Conservation (phyloP, 2,888 invertebrate species). For the Sarcophaga carnaria region DNA sequence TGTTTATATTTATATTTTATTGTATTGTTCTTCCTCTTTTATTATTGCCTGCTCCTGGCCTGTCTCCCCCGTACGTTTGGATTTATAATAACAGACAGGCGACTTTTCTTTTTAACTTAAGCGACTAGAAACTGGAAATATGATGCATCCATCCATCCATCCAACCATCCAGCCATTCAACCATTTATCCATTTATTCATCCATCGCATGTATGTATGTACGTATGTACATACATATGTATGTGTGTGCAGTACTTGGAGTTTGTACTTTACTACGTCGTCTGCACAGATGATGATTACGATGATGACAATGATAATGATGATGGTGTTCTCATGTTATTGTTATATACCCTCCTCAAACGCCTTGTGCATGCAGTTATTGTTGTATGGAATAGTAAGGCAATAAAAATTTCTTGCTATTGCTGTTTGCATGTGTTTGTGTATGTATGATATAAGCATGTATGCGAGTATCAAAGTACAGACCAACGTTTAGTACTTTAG, state of each 20-base stretch:
- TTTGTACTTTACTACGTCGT: constrained; percentile 49
- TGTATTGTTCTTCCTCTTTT: constrained; percentile 39
- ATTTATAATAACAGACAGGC: neutral
- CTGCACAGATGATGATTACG: constrained; percentile 17
- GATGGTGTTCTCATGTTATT: neutral
- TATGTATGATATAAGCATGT: neutral
- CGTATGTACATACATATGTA: too few relatives aligned
- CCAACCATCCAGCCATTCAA: constrained; percentile 5
- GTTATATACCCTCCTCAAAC: neutral
- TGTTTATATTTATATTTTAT: neutral
- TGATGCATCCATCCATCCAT: constrained; percentile 48
- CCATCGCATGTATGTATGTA: constrained; percentile 11
- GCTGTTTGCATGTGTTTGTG: too few relatives aligned
- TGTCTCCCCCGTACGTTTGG: neutral
- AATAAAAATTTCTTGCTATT: too few relatives aligned
- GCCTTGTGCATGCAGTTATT: neutral
- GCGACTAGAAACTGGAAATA: constrained; percentile 66
- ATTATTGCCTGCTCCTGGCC: constrained; percentile 23
- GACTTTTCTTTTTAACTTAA: constrained; percentile 45
- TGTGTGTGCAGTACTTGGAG: constrained; percentile 34
- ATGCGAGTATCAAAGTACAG: neutral
- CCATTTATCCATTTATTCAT: constrained; percentile 16
- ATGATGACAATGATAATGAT: neutral
- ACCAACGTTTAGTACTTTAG: neutral
- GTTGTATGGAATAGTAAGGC: neutral